Evolutionary conservation across 1,140 invertebrate species (phyloP), one percentile per base, ranked within the genome.

Genomic region (Euborellia annulipes): DNA sequence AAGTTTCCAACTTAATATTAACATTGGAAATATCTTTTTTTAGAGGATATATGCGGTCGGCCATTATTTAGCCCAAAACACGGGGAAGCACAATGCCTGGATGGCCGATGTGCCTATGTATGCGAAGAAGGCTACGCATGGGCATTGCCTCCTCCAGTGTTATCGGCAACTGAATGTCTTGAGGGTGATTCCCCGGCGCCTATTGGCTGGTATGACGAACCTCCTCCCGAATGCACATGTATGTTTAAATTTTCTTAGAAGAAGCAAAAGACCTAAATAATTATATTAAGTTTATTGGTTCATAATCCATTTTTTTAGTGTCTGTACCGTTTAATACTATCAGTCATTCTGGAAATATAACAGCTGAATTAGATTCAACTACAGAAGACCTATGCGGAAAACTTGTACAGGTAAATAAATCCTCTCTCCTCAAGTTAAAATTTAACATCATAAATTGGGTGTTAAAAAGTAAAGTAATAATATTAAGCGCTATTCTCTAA

Each of bases 101-200:
- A 63, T 6, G 62, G 72, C 0, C 62, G 66, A 23, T 81, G 79
- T 53, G 55, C 63, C 1, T 52, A 78, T 11, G 65, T 60, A 2
- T 82, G 79, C 52, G 53, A 72, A 27, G 62, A 72, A 23, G 78
- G 76, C 2, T 80, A 75, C 53, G 71, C 66, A 16, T 72, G 79
- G 53, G 68, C 67, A 14, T 55, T 65, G 11, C 50, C 50, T 52
- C 62, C 63, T 9, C 60, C 66, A 8, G 51, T 61, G 2, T 47
- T 56, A 36, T 40, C 47, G 21, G 21, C 30, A 39, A 22, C 2
- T n/a, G 45, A 49, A 27, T 32, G 42, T 18, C 46, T 55, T 4
- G 45, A 54, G 8, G 47, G 49, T n/a, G 43, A 53, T 23, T 23
- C 58, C 11, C 21, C 50, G n/a, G 11, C 61, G 9, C 52, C 54